Base-by-base conservation (phyloP, 2,888 invertebrate genomes). In the Parapristionchus giblindavisi region DNA sequence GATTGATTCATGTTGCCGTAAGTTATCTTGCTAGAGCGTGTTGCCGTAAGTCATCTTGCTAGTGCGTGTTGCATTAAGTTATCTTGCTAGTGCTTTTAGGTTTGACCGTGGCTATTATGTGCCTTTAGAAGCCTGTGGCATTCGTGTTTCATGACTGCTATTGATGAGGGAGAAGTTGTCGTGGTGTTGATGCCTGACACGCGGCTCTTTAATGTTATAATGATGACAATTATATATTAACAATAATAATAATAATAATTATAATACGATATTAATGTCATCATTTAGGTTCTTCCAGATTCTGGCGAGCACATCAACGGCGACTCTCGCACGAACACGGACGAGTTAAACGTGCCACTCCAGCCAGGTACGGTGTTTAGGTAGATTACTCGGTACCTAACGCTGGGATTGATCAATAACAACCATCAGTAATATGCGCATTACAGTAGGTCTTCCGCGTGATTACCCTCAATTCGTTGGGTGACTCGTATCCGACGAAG, bases 361-460 rank as follows among this genome's bases (percentile, higher is more conserved):
- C 80, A 80, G 70, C 96, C 97, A 0, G 96, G 94, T 94, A 93
- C 95, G 21, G 96, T 79, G 76, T 80, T 82, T 34, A 48, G 51
- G 34, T 0, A 24, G 29, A 65, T 2, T 0, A 11, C 17, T 11
- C 24, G 36, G 8, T 32, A 21, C 14, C 2, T 32, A 2, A 24
- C 21, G 21, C n/a, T 40, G 3, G 1, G n/a, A n/a, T 14, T 38
- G 5, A 11, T 2, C 4, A 36, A 61, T n/a, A 4, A 34, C n/a
- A 36, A 17, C 27, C 17, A 8, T 14, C 8, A 43, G 17, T 17
- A n/a, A n/a, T n/a, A n/a, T n/a, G n/a, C n/a, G 48, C 65, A 36
- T 79, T 84, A 60, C 80, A 96, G 90, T 99, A 96, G 88, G 95
- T 95, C 0, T 98, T 96, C 92, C 92, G 94, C 77, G 94, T 96